Conservation (phyloP, 2,113 vertebrate species). For the Prunella himalayana region DNA sequence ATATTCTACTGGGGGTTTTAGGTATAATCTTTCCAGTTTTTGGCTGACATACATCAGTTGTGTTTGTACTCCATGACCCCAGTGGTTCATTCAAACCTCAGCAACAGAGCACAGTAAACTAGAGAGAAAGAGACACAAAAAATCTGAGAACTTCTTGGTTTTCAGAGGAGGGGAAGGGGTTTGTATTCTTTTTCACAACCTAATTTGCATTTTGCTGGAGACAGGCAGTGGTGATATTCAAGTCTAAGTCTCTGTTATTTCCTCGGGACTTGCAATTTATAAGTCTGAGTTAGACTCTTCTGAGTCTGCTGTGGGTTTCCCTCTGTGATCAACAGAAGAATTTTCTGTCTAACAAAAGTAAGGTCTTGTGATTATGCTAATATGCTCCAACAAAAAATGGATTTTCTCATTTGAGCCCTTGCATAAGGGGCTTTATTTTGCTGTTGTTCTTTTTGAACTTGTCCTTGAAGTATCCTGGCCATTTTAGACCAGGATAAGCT, state of each 20-base stretch:
- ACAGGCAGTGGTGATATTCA: background rate
- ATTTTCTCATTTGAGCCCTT: background rate
- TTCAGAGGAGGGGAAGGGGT: background rate
- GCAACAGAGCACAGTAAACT: background rate
- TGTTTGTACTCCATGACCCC: background rate
- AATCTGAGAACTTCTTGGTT: background rate
- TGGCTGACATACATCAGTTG: background rate
- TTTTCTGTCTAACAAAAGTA: background rate
- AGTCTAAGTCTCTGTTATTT: background rate
- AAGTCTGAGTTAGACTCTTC: background rate
- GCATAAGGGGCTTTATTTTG: background rate
- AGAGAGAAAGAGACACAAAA: background rate
- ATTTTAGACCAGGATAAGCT: background rate
- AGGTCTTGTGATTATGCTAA: background rate
- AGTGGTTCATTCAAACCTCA: background rate
- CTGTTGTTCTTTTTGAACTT: background rate
- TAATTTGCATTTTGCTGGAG: background rate
- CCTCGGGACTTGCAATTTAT: background rate
- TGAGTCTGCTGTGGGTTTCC: rapidly evolving
- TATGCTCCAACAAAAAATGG: background rate
- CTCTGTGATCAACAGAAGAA: background rate
- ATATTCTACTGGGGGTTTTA: background rate
- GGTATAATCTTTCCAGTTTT: rapidly evolving
- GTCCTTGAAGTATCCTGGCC: background rate
- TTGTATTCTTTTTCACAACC: background rate